Evolutionary conservation across 2,888 invertebrate genomes (phyloP), one percentile per base, ranked within the genome.

Genomic region (Mesopsocus fuscifrons): DNA sequence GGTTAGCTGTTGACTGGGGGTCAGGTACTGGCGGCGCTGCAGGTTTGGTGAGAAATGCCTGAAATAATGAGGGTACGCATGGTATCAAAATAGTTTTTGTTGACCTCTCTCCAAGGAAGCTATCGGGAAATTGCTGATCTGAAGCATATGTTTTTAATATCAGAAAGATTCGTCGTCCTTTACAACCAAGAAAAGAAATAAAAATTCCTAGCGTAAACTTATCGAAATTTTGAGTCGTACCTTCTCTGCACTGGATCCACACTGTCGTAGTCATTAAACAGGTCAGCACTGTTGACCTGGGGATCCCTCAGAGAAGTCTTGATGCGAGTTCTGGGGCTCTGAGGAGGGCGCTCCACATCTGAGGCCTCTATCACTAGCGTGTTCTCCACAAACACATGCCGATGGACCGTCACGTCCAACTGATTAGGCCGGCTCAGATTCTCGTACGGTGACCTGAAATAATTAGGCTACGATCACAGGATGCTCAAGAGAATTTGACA

Each of bases 301-400:
- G 45, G 45, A 26, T 41, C 40, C 34, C 41, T 34, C n/a, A 46
- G 23, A 26, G 44, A 45, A 17, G 74, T 74, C 52, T 71, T 73
- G 21, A 74, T 74, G 55, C 71, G 63, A 2, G 71, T 69, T 46
- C 74, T 63, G 2, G 74, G 74, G 43, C 53, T 53, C n/a, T 48
- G 49, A 8, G 51, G 46, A 3, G 38, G 38, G n/a, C 20, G 16
- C 21, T 20, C 18, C 16, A n/a, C 18, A 6, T 18, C 21, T 11
- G 13, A 17, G 5, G 16, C 5, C 4, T 38, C 38, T 18, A 38
- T 38, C 4, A 38, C 18, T 21, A 38, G 21, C 20, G 38, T 38
- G 38, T 38, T 38, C 21, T 38, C 3, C 56, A 57, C 23, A 52
- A 49, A 42, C 50, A 54, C n/a, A 44, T 46, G 41, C 51, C 53